Percentiles rank a stretch among this genome's conserved stretches.
Evolutionary conservation across 2,888 invertebrate genomes (phyloP).

Genomic region (Marasmarcha lunaedactyla): DNA sequence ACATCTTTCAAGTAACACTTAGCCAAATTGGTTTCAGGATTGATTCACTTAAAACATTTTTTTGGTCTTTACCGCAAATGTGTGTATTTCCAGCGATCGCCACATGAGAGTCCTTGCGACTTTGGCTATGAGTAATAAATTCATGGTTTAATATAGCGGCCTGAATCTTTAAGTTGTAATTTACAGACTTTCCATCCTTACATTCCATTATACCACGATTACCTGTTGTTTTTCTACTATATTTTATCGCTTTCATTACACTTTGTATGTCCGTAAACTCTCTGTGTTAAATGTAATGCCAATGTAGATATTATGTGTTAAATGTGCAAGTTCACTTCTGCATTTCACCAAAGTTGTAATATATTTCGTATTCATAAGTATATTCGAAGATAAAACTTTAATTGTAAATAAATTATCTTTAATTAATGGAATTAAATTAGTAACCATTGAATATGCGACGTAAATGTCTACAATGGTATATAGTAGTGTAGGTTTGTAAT

Average conservation of each 20-base stretch:
- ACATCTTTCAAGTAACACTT: too few species aligned
- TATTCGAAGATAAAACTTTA: constrained; percentile 63
- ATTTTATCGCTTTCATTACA: constrained; percentile 9
- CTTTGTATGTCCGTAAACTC: not conserved
- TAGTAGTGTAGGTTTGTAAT: constrained; percentile 64
- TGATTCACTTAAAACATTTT: too few species aligned
- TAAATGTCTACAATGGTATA: constrained; percentile 63
- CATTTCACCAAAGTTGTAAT: constrained; percentile 70
- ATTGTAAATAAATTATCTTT: constrained; percentile 63
- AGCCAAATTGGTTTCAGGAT: too few species aligned
- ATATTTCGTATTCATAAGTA: constrained; percentile 65
- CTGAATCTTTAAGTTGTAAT: not conserved
- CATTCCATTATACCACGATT: constrained; percentile 4
- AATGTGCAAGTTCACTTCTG: constrained; percentile 56
- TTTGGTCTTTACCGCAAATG: too few species aligned
- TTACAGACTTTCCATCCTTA: constrained; percentile 27
- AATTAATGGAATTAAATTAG: constrained; percentile 45
- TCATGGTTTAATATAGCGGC: not conserved
- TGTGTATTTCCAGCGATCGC: too few species aligned
- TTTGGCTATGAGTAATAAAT: not conserved
- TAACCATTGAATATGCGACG: constrained; percentile 55
- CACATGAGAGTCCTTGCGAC: not conserved
- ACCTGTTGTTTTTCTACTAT: constrained; percentile 13
- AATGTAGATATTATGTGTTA: constrained; percentile 50
- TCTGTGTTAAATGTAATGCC: constrained; percentile 19